phyloP scores from a whole-genome alignment of 2,113 vertebrate genomes.

The Alethe diademata region DNA sequence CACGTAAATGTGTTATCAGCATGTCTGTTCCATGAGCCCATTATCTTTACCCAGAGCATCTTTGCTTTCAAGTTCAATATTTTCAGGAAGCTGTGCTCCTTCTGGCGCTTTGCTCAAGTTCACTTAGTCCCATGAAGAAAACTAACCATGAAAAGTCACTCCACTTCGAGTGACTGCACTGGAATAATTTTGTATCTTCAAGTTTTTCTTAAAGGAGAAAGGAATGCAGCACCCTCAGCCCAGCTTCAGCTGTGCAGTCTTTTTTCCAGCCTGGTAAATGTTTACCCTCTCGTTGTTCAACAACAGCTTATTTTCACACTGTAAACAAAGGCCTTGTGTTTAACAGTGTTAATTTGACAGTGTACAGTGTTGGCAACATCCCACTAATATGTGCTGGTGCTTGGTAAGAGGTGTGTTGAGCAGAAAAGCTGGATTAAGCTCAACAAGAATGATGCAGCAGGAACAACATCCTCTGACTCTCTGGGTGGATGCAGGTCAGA shows the following conservation, averaged over 20 bases:
- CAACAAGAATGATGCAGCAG: neutral
- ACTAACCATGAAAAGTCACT: constrained; percentile 50
- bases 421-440: neutral
- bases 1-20: constrained; percentile 37
- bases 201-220: neutral
- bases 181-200: neutral
- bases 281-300: neutral
- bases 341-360: neutral
- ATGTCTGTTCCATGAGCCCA: constrained; percentile 33
- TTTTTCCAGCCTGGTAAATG: neutral
- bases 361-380: neutral
- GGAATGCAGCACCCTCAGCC: neutral
- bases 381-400: neutral
- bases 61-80: constrained; percentile 52
- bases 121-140: constrained; percentile 28
- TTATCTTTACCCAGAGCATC: constrained; percentile 16
- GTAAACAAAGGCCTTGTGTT: constrained; percentile 6
- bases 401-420: neutral
- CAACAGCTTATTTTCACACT: neutral
- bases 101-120: constrained; percentile 45
- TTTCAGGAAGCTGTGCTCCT: constrained; percentile 31
- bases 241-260: neutral
- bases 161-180: neutral
- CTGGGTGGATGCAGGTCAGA: neutral
- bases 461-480: neutral